Conservation (phyloP, 2,797 vertebrate species). For the Erethizon dorsatum region DNA sequence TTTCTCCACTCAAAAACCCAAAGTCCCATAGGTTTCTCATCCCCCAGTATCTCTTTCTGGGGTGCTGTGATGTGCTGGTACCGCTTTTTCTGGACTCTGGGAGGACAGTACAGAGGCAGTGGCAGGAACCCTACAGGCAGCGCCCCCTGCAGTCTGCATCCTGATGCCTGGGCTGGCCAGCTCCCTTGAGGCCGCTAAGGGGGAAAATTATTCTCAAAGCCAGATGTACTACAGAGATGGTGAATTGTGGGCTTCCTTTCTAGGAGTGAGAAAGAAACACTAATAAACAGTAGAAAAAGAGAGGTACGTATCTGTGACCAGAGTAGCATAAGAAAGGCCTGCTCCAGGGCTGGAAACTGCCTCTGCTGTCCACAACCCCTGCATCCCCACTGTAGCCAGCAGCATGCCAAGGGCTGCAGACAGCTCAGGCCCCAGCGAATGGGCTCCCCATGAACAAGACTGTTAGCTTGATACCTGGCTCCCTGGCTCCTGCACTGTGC, state of each 20-base stretch:
- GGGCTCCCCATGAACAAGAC: background rate
- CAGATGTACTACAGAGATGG: background rate
- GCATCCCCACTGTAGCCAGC: slow-evolving; percentile 36
- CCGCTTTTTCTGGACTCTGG: background rate
- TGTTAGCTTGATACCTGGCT: background rate
- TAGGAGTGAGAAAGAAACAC: background rate
- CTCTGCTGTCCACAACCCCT: slow-evolving; percentile 74
- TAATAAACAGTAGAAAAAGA: background rate
- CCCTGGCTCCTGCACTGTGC: background rate
- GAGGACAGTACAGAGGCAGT: background rate
- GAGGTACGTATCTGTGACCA: slow-evolving; percentile 14
- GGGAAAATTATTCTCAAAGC: background rate
- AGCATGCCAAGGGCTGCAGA: slow-evolving; percentile 38
- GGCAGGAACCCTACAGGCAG: background rate
- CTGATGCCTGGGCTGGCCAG: background rate
- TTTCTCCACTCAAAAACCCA: slow-evolving; percentile 12
- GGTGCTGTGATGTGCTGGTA: background rate
- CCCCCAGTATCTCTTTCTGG: background rate
- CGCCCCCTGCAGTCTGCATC: background rate
- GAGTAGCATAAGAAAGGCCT: slow-evolving; percentile 68
- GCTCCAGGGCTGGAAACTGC: slow-evolving; percentile 74
- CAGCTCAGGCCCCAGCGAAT: slow-evolving; percentile 14
- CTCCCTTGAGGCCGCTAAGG: background rate
- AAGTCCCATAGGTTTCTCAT: background rate
- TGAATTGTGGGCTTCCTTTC: background rate